A percentile compares a stretch with the other conserved stretches of the same genome.
These are phyloP conservation scores for Ypsolopha sequella DNA, from an alignment of 2,888 invertebrate species.

Conservation along the genomic window DNA sequence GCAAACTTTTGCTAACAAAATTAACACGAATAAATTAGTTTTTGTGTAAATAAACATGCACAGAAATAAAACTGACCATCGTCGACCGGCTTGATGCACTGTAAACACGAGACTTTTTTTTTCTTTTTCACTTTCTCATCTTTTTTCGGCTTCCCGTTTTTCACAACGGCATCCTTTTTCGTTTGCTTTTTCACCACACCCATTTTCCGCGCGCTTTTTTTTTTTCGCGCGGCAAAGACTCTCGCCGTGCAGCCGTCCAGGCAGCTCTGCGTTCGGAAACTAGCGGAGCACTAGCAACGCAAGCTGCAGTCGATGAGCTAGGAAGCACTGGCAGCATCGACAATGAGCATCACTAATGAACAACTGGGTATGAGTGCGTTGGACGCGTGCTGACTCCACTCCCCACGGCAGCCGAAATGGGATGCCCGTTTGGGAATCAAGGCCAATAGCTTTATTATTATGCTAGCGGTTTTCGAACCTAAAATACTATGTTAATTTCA, in stretches of 20 bases:
- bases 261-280: conserved; percentile 61
- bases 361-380: conserved; percentile 20
- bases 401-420: conserved; percentile 50
- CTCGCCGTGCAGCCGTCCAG: conserved; percentile 16
- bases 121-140: conserved; percentile 62
- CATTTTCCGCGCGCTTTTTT: conserved; percentile 53
- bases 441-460: conserved; percentile 55
- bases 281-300: conserved; percentile 62
- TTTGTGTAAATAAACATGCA: too few relatives aligned
- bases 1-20: too few relatives aligned
- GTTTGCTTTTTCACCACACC: conserved; percentile 25
- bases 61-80: conserved; percentile 30
- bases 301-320: conserved; percentile 57
- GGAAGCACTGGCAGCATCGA: conserved; percentile 46
- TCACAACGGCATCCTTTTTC: conserved; percentile 30
- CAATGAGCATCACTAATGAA: conserved; percentile 34
- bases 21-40: too few relatives aligned
- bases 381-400: conserved; percentile 54
- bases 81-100: conserved; percentile 57
- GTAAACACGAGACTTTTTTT: conserved; percentile 63
- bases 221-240: conserved; percentile 16
- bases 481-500: conserved; percentile 51
- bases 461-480: conserved; percentile 45
- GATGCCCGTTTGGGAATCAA: conserved; percentile 62
- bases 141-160: conserved; percentile 28